Percentiles rank a stretch among this genome's conserved stretches.
phyloP scores from a whole-genome alignment of 2,888 invertebrate genomes.

The Diachrysia chrysitis region DNA sequence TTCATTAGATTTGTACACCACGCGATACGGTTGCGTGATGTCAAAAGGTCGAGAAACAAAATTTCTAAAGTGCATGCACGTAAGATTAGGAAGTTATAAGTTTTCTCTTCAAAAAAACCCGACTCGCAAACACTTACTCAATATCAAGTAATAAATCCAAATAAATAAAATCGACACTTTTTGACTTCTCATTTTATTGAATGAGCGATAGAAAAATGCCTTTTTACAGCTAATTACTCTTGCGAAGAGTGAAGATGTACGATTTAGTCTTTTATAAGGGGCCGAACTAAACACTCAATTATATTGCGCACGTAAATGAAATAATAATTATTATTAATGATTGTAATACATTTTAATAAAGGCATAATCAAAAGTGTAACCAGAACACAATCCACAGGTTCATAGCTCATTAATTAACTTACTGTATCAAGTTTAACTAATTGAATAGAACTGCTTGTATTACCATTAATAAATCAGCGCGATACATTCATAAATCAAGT shows the following conservation, averaged over 20 bases:
- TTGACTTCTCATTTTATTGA: no score
- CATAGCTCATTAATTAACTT: constrained; percentile 59
- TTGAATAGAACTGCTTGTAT: constrained; percentile 79
- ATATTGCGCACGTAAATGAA: background rate
- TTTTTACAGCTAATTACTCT: no score
- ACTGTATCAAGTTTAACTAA: constrained; percentile 60
- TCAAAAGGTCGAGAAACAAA: constrained; percentile 29
- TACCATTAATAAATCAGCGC: constrained; percentile 77
- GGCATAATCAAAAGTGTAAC: constrained; percentile 42
- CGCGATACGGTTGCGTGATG: constrained; percentile 51
- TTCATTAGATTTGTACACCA: constrained; percentile 78
- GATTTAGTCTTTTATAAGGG: background rate
- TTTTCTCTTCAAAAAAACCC: background rate
- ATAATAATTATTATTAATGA: background rate
- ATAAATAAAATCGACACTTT: no score
- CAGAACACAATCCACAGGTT: constrained; percentile 47
- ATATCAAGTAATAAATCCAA: no score
- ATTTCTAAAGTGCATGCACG: constrained; percentile 20
- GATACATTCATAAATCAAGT: constrained; percentile 74
- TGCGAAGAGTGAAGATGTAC: background rate
- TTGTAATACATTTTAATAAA: constrained; percentile 25
- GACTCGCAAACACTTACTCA: no score
- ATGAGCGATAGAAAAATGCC: no score
- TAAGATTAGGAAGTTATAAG: constrained; percentile 13
- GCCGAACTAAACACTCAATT: background rate